Evolutionary conservation across 2,113 vertebrate genomes (phyloP).

Genomic region (Zosterops japonicus): DNA sequence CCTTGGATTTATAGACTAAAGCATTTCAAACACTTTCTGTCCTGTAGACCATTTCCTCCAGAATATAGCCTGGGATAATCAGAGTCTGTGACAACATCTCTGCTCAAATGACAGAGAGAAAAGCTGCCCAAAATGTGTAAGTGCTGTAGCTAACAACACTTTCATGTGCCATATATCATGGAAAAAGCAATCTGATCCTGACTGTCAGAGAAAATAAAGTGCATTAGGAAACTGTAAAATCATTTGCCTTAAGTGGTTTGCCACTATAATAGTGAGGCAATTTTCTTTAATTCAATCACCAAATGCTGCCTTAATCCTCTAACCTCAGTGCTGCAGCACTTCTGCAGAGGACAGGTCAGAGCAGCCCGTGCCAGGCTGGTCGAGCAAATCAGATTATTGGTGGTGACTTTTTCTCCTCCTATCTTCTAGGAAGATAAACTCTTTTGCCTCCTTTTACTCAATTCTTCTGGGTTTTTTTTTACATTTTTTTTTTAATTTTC

Average conservation of each 20-base stretch:
- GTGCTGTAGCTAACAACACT: not conserved
- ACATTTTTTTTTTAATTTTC: not conserved
- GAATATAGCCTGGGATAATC: not conserved
- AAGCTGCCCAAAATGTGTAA: not conserved
- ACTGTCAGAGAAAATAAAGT: not conserved
- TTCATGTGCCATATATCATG: not conserved
- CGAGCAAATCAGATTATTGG: not conserved
- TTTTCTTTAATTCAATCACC: constrained; percentile 35
- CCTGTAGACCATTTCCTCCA: not conserved
- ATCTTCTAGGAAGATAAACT: not conserved
- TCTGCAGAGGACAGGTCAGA: not conserved
- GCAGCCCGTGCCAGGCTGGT: not conserved
- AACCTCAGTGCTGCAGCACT: not conserved
- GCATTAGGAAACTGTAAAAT: not conserved
- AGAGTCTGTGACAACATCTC: not conserved
- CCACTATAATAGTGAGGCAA: not conserved
- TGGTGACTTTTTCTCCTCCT: not conserved
- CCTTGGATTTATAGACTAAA: not conserved
- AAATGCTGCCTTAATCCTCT: not conserved
- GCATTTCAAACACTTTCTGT: not conserved
- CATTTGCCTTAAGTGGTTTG: not conserved
- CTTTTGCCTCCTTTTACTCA: not conserved
- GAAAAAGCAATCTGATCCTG: not conserved
- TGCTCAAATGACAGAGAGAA: not conserved
- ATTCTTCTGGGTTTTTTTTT: not conserved